Base-by-base conservation (phyloP, 2,113 vertebrate genomes). In the Megaptera novaeangliae region DNA sequence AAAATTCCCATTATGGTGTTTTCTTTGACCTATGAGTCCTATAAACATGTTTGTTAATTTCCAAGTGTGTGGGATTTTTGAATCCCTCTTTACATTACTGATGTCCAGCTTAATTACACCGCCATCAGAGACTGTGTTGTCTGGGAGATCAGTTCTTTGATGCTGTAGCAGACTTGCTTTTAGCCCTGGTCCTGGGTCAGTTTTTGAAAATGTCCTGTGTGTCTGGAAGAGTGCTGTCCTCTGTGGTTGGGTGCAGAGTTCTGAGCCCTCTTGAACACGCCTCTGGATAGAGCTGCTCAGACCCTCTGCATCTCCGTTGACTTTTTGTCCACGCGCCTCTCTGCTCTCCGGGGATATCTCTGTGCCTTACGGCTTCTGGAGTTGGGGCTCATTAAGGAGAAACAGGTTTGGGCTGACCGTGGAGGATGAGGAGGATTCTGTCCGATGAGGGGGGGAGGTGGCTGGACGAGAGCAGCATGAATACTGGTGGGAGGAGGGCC, bases 71-170 rank as follows among this genome's bases (percentile, higher is more conserved):
- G 81, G 1, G 7, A 31, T 68, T 44, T 87, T 77, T 72, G 20
- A 41, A n/a, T 80, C 29, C 75, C 31, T 91, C 55, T 87, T 87
- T 39, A n/a, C 39, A 21, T 44, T 85, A 21, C 27, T 36, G 34
- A 31, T 8, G 21, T 66, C 39, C 64, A 41, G 59, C 21, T 68
- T 61, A 64, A 80, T 88, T 78, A 39, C n/a, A 46, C 61, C 41
- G n/a, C 41, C 13, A 49, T 87, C 44, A 82, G 46, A 82, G 36
- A 64, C 55, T 12, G 10, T 61, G 29, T 59, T 80, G 8, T 74
- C 92, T 71, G n/a, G 3, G 46, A 88, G 88, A 74, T 72, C 10
- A n/a, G 41, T 80, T 95, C n/a, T 80, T 68, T 52, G 86, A 68
- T 31, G 4, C 34, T 31, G 34, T 9, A n/a, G 34, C n/a, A 14